phyloP scores from a whole-genome alignment of 2,113 vertebrate genomes.

The Barnardius zonarius region DNA sequence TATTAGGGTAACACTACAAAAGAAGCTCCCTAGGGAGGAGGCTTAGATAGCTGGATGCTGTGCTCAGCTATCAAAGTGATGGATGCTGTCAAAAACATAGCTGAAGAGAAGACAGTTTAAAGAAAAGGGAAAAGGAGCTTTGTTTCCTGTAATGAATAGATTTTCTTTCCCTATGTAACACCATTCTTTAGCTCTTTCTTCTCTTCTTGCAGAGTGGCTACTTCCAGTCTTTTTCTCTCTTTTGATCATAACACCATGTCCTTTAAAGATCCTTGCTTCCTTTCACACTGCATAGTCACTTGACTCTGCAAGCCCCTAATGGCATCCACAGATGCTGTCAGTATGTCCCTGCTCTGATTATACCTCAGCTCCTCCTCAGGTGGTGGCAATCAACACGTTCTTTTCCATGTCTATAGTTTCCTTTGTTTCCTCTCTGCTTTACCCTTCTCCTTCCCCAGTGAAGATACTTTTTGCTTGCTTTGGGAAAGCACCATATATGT shows the following conservation, averaged over 20 bases:
- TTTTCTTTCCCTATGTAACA: not conserved
- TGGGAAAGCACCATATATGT: not conserved
- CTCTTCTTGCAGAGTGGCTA: not conserved
- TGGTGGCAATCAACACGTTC: not conserved
- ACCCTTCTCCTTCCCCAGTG: not conserved
- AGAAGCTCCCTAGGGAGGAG: constrained; percentile 8
- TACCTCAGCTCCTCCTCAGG: not conserved
- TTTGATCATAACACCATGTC: not conserved
- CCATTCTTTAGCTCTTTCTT: constrained; percentile 17
- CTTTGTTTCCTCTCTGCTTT: not conserved
- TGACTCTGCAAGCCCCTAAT: not conserved
- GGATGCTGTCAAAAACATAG: constrained; percentile 48
- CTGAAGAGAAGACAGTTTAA: constrained; percentile 50
- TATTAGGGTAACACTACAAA: constrained; percentile 42
- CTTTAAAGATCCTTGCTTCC: constrained; percentile 19
- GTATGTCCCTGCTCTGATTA: not conserved
- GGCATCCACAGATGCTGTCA: not conserved
- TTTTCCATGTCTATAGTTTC: not conserved
- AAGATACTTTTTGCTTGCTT: not conserved
- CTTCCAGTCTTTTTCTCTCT: not conserved
- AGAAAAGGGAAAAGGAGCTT: constrained; percentile 40
- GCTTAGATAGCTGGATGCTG: constrained; percentile 18
- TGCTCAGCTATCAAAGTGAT: constrained; percentile 39
- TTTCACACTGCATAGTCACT: not conserved
- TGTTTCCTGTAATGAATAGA: constrained; percentile 50